Percentiles rank a stretch among this genome's conserved stretches.
phyloP scores from a whole-genome alignment of 1,140 invertebrate genomes.

The Drosophila baimaii region DNA sequence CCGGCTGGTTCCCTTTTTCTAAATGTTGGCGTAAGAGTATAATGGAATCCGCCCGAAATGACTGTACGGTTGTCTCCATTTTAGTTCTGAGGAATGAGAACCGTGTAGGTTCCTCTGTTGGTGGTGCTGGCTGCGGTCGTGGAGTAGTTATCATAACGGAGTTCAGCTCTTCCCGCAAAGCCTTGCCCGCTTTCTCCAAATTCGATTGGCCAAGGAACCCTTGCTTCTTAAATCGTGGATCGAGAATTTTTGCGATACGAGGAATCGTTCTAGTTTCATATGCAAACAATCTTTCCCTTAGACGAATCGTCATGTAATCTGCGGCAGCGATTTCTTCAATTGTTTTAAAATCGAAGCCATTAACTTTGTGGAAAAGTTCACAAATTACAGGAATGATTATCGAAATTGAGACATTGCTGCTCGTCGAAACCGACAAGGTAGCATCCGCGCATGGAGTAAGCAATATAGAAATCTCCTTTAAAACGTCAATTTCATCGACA shows the following conservation, averaged over 20 bases:
- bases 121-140: background rate
- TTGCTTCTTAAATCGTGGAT: background rate
- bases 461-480: too few species aligned
- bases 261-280: slow-evolving; percentile 9
- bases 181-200: background rate
- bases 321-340: too few species aligned
- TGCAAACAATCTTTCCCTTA: too few species aligned
- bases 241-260: background rate
- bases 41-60: background rate
- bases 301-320: too few species aligned
- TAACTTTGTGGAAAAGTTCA: too few species aligned
- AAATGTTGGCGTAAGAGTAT: background rate
- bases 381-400: too few species aligned
- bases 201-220: background rate
- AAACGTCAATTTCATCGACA: too few species aligned
- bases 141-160: background rate
- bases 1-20: slow-evolving; percentile 2
- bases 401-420: too few species aligned
- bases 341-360: too few species aligned
- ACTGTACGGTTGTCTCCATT: background rate
- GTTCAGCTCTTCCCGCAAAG: background rate
- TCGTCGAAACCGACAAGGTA: too few species aligned
- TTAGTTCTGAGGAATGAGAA: slow-evolving; percentile 5
- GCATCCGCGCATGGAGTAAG: too few species aligned
- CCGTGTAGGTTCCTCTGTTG: slow-evolving; percentile 3